These are phyloP conservation scores for Pseudomyrmex pallidus DNA, from an alignment of 1,140 invertebrate species.

Conservation along the genomic window DNA sequence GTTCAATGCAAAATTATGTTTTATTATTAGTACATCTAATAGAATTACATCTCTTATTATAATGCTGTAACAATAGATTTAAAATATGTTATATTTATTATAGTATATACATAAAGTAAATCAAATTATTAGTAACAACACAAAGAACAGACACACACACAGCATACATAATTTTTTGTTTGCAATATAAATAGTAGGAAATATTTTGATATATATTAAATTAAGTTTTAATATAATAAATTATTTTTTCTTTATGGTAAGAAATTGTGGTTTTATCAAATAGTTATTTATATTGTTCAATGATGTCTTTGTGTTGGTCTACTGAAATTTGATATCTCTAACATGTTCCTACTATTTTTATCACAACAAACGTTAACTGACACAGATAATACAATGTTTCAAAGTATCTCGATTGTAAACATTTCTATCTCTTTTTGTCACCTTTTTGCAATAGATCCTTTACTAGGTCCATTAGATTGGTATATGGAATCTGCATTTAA, in stretches of 20 bases:
- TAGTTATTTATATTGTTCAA: too few species aligned
- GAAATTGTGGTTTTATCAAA: too few species aligned
- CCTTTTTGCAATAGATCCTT: constrained; percentile 51
- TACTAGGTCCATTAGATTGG: constrained; percentile 42
- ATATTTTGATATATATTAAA: constrained; percentile 4
- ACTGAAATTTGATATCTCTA: too few species aligned
- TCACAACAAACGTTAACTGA: background rate
- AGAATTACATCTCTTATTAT: background rate
- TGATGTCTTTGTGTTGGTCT: too few species aligned
- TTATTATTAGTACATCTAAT: background rate
- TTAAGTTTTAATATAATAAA: constrained; percentile 1
- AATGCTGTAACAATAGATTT: background rate
- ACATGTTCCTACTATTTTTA: constrained; percentile 13
- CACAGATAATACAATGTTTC: background rate
- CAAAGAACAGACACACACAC: background rate
- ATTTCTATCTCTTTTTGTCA: constrained; percentile 38
- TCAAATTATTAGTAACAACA: background rate
- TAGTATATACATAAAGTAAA: background rate
- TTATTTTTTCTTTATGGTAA: background rate
- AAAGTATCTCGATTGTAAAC: constrained; percentile 27
- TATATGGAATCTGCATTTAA: constrained; percentile 19
- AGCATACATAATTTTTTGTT: background rate
- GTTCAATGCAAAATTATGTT: background rate
- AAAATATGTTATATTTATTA: background rate
- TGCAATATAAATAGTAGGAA: constrained; percentile 27